Conservation (phyloP, 2,888 invertebrate genomes). For the Pachymerium ferrugineum region DNA sequence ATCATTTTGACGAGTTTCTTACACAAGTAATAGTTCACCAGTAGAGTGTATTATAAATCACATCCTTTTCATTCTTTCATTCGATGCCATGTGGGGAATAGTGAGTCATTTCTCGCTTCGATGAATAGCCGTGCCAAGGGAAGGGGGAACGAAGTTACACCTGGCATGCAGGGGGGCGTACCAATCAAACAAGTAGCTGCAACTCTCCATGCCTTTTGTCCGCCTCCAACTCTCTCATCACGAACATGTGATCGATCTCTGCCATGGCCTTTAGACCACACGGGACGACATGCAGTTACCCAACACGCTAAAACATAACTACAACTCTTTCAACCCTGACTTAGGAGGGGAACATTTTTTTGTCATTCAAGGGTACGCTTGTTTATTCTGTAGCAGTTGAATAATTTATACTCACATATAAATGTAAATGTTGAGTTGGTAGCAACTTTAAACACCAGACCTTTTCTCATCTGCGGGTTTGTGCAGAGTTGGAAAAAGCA, state of each 20-base stretch:
- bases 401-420: no score
- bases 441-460: no score
- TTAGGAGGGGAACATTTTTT: no score
- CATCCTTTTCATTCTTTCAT: background rate
- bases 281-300: background rate
- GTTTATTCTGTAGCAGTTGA: no score
- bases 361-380: no score
- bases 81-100: background rate
- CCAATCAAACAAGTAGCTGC: slow-evolving; percentile 15
- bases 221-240: background rate
- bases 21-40: background rate
- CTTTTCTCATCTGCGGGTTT: no score
- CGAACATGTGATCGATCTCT: slow-evolving; percentile 14
- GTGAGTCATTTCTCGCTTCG: slow-evolving; percentile 12
- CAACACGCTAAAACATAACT: background rate
- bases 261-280: background rate
- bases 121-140: background rate
- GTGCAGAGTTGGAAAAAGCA: no score
- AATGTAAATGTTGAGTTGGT: no score
- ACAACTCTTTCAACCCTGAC: background rate
- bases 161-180: slow-evolving; percentile 1
- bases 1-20: slow-evolving; percentile 15
- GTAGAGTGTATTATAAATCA: background rate
- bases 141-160: slow-evolving; percentile 11
- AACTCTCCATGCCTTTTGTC: slow-evolving; percentile 7